Conservation (phyloP, 2,888 invertebrate genomes). For the Spisula solida region DNA sequence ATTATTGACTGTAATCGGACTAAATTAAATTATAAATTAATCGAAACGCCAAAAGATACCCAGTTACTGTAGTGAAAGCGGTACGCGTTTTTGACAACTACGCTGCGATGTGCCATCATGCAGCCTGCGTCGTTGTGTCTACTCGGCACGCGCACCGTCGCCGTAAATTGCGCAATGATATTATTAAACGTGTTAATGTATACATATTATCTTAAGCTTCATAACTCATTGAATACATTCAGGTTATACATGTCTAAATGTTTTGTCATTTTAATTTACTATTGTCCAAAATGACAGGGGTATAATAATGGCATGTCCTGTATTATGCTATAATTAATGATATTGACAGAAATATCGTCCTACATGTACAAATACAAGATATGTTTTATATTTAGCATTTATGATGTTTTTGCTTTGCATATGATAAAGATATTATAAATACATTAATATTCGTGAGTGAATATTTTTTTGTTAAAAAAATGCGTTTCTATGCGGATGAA, state of each 20-base stretch:
- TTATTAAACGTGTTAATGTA: not conserved
- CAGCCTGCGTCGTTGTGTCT: not conserved
- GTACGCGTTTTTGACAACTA: not conserved
- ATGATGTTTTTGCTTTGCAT: not conserved
- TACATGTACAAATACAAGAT: not conserved
- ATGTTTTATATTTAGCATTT: not conserved
- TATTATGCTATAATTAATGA: slow-evolving; percentile 8
- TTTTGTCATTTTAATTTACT: slow-evolving; percentile 23
- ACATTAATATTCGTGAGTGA: too few relatives aligned
- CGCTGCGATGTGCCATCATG: not conserved
- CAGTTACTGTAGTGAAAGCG: not conserved
- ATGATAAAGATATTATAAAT: too few relatives aligned
- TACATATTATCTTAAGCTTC: not conserved
- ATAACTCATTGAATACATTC: not conserved
- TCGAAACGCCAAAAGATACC: not conserved
- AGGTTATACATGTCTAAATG: not conserved
- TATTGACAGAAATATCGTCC: not conserved
- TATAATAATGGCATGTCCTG: not conserved
- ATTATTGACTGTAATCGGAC: not conserved
- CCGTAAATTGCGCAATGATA: not conserved
- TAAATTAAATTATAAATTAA: not conserved
- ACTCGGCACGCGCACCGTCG: not conserved
- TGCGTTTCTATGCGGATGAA: too few relatives aligned
- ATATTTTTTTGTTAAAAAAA: too few relatives aligned
- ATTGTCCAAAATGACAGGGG: not conserved